phyloP scores from a whole-genome alignment of 2,113 vertebrate genomes.

The Siphamia tubifer region DNA sequence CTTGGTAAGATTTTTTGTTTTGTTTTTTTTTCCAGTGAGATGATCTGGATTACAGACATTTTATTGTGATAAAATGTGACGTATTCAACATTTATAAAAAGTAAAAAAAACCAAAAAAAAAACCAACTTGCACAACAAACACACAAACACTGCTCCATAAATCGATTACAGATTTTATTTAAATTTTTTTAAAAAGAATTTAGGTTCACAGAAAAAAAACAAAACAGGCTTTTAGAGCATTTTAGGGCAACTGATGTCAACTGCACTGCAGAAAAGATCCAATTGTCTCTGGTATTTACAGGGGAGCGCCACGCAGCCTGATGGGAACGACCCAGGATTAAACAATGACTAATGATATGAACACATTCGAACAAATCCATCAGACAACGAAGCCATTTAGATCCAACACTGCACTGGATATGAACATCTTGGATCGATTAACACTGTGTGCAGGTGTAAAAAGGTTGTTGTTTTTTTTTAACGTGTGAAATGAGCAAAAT shows the following conservation, averaged over 20 bases:
- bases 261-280: conserved; percentile 68
- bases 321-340: conserved; percentile 38
- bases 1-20: no score
- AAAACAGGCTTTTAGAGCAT: conserved; percentile 85
- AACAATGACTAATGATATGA: conserved; percentile 33
- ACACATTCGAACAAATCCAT: conserved; percentile 66
- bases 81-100: no score
- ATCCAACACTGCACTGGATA: conserved; percentile 59
- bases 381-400: conserved; percentile 39
- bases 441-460: conserved; percentile 45
- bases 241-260: conserved; percentile 91
- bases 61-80: no score
- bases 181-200: conserved; percentile 80
- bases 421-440: conserved; percentile 28
- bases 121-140: neutral
- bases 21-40: no score
- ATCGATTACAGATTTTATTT: conserved; percentile 79
- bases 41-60: no score
- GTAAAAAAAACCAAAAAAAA: conserved; percentile 59
- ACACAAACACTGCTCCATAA: conserved; percentile 11
- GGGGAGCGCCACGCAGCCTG: conserved; percentile 75
- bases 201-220: conserved; percentile 78
- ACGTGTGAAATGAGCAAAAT: conserved; percentile 26
- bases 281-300: conserved; percentile 96
- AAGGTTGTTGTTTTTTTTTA: neutral